Evolutionary conservation across 2,113 vertebrate species (phyloP), one percentile per base, ranked within the genome.

Genomic region (Daubentonia madagascariensis): DNA sequence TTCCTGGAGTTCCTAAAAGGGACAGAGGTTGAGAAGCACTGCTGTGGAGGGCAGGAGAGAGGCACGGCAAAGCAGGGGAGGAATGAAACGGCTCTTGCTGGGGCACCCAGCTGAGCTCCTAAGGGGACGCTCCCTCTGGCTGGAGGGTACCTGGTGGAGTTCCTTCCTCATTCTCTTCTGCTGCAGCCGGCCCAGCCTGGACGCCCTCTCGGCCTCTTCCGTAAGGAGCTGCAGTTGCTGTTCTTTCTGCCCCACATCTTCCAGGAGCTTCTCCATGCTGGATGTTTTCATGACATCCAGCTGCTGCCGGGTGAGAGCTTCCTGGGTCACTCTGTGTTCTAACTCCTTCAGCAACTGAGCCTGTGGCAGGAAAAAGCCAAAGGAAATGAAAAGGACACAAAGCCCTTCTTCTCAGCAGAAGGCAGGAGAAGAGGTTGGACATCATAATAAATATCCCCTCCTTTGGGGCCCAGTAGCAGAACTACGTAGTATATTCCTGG

Each of bases 191-290:
- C 92, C 97, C 92, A 89, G 97, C 96, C 97, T 98, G 37, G 97
- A 97, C 79, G 97, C 95, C 83, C 97, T 98, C 96, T 98, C 96
- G 4, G 98, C 97, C 97, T 99, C 98, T 59, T 98, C 97, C 0
- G 97, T 96, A 4, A 99, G 95, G 5, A 73, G 91, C 63, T 98
- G 98, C 65, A 99, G 91, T 32, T 79, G 97, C 40, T 97, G 81
- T 54, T 99, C 98, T 85, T 98, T 98, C 57, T 98, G 97, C 85
- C 96, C 96, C 68, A 97, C 32, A 1, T 99, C 98, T 48, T 98
- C 96, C 94, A 98, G 96, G 88, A 99, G 95, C 68, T 98, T 98
- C 85, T 99, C 97, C 96, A 98, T 75, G n/a, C 90, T 98, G 97
- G 97, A 96, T 88, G 96, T 92, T 76, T 98, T 98, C 40, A 98